Evolutionary conservation across 2,113 vertebrate genomes (phyloP).

Genomic region (Columba janthina): DNA sequence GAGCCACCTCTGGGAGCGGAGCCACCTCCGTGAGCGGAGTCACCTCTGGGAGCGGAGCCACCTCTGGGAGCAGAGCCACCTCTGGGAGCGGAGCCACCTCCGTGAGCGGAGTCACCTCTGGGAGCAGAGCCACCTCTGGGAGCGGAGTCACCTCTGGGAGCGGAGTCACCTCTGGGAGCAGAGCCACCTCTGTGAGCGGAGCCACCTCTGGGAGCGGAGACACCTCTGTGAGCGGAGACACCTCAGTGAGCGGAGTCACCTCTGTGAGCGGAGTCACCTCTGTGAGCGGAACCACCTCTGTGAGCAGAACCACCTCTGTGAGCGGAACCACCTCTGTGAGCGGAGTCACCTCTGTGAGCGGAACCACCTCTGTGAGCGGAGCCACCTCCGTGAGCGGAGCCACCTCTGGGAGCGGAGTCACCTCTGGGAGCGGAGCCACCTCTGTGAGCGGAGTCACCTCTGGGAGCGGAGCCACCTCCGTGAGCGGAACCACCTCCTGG

Average conservation of each 20-base stretch:
- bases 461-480: not conserved
- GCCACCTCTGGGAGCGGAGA: too few species aligned
- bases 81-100: too few species aligned
- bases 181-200: not conserved
- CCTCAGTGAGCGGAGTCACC: not conserved
- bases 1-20: not conserved
- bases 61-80: not conserved
- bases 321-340: too few species aligned
- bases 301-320: not conserved
- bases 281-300: not conserved
- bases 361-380: not conserved
- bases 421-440: not conserved
- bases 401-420: too few species aligned
- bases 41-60: not conserved
- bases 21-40: not conserved
- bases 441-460: not conserved
- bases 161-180: not conserved
- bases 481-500: too few species aligned
- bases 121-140: not conserved
- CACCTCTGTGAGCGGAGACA: not conserved
- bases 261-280: not conserved
- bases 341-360: not conserved
- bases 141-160: too few species aligned
- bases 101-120: not conserved
- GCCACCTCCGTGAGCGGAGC: too few species aligned